Conservation (phyloP, 1,140 invertebrate species). For the Cylas formicarius region DNA sequence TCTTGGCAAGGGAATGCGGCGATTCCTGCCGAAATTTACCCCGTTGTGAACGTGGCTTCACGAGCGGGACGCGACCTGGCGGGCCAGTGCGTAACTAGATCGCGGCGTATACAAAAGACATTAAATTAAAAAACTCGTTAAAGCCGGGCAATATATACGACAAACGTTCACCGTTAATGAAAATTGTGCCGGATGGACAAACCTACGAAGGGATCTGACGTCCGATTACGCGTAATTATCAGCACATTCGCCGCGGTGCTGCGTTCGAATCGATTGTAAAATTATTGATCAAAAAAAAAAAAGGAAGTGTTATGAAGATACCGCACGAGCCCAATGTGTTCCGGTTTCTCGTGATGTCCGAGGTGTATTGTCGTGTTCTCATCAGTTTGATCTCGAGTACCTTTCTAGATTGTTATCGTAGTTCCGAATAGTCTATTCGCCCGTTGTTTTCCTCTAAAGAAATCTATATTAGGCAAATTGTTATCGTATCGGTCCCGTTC, state of each 20-base stretch:
- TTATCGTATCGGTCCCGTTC: no score
- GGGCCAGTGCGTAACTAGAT: constrained; percentile 29
- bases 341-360: constrained; percentile 32
- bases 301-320: constrained; percentile 16
- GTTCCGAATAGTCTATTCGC: constrained; percentile 21
- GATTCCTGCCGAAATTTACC: constrained; percentile 16
- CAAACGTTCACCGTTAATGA: no score
- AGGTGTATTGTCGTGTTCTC: constrained; percentile 21
- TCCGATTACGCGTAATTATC: no score
- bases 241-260: constrained; percentile 11
- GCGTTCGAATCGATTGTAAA: constrained; percentile 36
- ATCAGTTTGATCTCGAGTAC: constrained; percentile 22
- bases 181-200: no score
- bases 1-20: no score
- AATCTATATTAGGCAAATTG: constrained; percentile 4
- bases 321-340: constrained; percentile 33
- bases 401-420: constrained; percentile 23
- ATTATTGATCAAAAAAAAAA: constrained; percentile 33
- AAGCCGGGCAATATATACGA: constrained; percentile 5
- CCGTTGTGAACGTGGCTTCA: constrained; percentile 19
- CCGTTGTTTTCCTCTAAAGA: constrained; percentile 17
- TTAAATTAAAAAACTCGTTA: constrained; percentile 21
- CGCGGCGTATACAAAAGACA: constrained; percentile 31
- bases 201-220: no score
- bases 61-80: constrained; percentile 21